phyloP scores from a whole-genome alignment of 1,140 invertebrate species.

The Megalopta genalis region DNA sequence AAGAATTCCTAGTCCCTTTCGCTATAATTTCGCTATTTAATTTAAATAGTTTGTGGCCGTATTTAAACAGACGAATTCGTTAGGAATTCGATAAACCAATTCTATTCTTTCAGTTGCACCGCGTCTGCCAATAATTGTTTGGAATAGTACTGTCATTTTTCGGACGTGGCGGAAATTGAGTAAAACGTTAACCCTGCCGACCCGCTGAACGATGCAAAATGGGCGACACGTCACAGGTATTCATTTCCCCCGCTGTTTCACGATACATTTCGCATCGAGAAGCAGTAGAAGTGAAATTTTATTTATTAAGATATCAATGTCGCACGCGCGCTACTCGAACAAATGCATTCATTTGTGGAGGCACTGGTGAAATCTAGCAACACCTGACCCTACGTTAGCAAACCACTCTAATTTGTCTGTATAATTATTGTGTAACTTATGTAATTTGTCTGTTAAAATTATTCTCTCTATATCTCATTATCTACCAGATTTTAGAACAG shows the following conservation, averaged over 20 bases:
- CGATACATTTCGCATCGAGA: conserved; percentile 27
- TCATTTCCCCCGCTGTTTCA: conserved; percentile 32
- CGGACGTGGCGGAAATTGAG: background rate
- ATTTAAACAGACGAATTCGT: too few relatives aligned
- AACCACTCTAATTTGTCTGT: too few relatives aligned
- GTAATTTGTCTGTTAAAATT: too few relatives aligned
- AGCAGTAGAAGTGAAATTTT: conserved; percentile 36
- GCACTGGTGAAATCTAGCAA: conserved; percentile 1
- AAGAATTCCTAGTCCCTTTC: too few relatives aligned
- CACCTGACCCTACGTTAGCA: too few relatives aligned
- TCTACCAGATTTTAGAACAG: too few relatives aligned
- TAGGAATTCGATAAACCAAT: too few relatives aligned
- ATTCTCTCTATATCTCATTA: too few relatives aligned
- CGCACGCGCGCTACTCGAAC: conserved; percentile 2
- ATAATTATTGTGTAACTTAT: too few relatives aligned
- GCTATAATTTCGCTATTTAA: too few relatives aligned
- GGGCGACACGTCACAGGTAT: conserved; percentile 17
- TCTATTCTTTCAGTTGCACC: background rate
- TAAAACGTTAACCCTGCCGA: conserved; percentile 31
- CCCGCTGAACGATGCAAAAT: conserved; percentile 14
- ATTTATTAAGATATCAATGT: conserved; percentile 43
- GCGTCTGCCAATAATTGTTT: background rate
- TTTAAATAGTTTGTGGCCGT: too few relatives aligned
- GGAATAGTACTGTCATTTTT: background rate
- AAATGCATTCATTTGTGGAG: conserved; percentile 16